These are phyloP conservation scores for Pelmatolapia mariae DNA, from an alignment of 2,113 vertebrate genomes.

Conservation along the genomic window DNA sequence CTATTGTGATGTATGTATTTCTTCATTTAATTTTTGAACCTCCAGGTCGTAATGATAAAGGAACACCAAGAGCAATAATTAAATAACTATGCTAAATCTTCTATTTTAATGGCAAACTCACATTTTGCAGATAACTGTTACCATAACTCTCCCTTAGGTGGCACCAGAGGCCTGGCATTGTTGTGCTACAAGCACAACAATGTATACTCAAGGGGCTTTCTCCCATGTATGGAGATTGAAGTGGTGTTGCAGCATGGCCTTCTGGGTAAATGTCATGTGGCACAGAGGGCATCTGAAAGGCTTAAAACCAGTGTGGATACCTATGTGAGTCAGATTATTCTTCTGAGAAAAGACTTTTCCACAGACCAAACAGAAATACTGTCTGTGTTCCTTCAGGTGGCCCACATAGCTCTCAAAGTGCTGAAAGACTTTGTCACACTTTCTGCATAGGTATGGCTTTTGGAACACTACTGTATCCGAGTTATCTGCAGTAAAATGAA, in stretches of 20 bases:
- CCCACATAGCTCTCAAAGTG: conserved; percentile 82
- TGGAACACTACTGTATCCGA: neutral
- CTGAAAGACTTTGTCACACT: conserved; percentile 82
- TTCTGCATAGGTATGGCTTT: conserved; percentile 72
- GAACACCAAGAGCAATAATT: neutral
- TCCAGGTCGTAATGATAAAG: neutral
- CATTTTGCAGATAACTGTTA: conserved; percentile 59
- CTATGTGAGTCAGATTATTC: conserved; percentile 83
- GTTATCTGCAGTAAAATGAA: neutral
- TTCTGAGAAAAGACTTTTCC: conserved; percentile 82
- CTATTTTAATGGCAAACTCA: neutral
- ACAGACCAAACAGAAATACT: conserved; percentile 83
- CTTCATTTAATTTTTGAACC: neutral
- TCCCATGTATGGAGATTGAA: conserved; percentile 82
- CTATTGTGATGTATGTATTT: neutral
- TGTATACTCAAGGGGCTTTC: conserved; percentile 68
- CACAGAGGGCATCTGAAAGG: conserved; percentile 85
- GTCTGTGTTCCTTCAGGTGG: conserved; percentile 85
- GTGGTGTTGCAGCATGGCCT: conserved; percentile 82
- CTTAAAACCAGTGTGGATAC: conserved; percentile 79
- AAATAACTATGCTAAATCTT: neutral
- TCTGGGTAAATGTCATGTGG: conserved; percentile 83
- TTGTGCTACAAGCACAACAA: conserved; percentile 81
- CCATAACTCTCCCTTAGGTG: conserved; percentile 81
- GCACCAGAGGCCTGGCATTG: conserved; percentile 79